Conservation (phyloP, 1,140 invertebrate genomes). For the Saccostrea cuccullata region DNA sequence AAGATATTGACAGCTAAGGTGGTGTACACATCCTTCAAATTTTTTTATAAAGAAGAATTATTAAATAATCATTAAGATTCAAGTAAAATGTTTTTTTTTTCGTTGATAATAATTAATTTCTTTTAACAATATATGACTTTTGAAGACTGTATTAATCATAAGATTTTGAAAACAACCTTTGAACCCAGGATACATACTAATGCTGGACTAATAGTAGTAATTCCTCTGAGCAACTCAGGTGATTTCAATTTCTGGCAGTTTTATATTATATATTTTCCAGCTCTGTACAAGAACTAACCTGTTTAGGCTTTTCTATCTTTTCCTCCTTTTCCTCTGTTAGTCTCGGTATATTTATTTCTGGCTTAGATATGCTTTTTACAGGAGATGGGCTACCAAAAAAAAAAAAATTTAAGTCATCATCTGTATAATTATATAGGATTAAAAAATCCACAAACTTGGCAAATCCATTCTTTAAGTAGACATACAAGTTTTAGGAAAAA, state of each 20-base stretch:
- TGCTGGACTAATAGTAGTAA: no score
- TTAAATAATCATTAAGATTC: no score
- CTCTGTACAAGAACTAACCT: not conserved
- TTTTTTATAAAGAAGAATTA: no score
- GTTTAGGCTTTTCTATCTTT: not conserved
- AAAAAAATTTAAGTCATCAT: not conserved
- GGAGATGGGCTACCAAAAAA: not conserved
- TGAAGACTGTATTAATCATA: no score
- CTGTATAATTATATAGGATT: not conserved
- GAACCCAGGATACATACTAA: no score
- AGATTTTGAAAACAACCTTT: no score
- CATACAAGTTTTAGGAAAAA: not conserved
- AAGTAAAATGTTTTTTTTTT: no score
- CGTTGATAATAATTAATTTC: no score
- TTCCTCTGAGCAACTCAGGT: no score
- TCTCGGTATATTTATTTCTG: not conserved
- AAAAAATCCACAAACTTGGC: not conserved
- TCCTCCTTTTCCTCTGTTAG: not conserved
- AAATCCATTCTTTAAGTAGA: not conserved
- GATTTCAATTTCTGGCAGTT: not conserved
- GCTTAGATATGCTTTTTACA: slow-evolving; percentile 7
- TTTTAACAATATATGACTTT: no score
- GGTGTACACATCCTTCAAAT: no score
- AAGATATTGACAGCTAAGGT: no score
- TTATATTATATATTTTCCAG: not conserved